phyloP scores from a whole-genome alignment of 2,797 vertebrate species.

The Choloepus didactylus region DNA sequence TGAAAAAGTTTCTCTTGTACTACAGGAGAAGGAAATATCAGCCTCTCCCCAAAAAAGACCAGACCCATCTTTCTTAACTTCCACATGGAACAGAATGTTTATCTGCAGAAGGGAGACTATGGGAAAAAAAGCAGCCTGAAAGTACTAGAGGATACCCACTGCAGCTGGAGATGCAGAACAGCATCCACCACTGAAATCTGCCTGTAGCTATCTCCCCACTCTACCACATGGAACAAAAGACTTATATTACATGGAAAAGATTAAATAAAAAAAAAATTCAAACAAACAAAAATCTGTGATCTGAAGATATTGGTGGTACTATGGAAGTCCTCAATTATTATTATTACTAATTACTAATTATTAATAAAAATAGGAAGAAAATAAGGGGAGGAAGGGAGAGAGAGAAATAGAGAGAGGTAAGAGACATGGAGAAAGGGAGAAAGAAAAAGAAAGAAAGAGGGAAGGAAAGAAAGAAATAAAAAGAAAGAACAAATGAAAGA shows the following conservation, averaged over 20 bases:
- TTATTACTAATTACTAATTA: no score
- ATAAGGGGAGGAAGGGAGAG: no score
- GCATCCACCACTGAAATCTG: neutral
- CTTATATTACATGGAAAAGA: neutral
- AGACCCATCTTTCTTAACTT: neutral
- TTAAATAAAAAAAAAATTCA: no score
- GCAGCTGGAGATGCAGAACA: neutral
- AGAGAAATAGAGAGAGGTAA: no score
- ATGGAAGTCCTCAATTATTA: neutral
- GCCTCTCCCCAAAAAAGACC: neutral
- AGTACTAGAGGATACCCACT: rapidly evolving
- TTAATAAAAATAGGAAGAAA: no score
- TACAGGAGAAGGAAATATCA: neutral
- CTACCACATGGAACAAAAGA: neutral
- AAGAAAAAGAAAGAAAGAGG: rapidly evolving
- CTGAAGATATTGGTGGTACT: neutral
- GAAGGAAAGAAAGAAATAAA: neutral
- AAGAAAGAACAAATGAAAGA: no score
- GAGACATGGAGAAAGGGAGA: no score
- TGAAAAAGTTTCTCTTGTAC: neutral
- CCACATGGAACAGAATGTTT: neutral
- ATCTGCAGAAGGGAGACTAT: neutral
- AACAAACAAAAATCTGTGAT: neutral
- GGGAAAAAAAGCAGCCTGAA: neutral
- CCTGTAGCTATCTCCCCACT: neutral